Conservation (phyloP, 2,888 invertebrate genomes). For the Hyposoter didymator region DNA sequence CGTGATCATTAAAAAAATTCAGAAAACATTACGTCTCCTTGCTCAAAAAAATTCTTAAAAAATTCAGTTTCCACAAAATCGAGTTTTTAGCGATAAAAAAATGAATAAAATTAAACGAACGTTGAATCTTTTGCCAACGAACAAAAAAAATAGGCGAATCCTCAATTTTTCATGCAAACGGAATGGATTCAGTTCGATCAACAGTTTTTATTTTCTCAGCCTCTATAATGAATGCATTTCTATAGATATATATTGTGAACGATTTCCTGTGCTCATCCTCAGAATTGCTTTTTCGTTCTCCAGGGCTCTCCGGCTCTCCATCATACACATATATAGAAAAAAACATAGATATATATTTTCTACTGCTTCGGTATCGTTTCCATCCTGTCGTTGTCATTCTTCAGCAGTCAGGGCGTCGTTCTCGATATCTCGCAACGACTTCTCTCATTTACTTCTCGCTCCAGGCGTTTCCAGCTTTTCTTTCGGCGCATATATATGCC, state of each 20-base stretch:
- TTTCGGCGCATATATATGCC: neutral
- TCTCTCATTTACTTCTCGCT: slow-evolving; percentile 8
- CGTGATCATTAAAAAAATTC: too few species aligned
- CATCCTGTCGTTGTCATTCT: slow-evolving; percentile 37
- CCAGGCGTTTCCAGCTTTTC: slow-evolving; percentile 4
- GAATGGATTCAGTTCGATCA: neutral
- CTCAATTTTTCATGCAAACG: neutral
- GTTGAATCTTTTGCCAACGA: neutral
- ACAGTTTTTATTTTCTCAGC: neutral
- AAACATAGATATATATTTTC: neutral
- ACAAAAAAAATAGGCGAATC: neutral
- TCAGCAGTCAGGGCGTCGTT: slow-evolving; percentile 25
- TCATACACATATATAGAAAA: neutral
- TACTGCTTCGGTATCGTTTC: slow-evolving; percentile 28
- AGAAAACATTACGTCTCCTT: too few species aligned
- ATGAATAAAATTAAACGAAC: neutral
- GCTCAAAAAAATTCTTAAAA: neutral
- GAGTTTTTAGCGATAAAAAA: neutral
- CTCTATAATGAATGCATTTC: neutral
- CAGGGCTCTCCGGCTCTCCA: too few species aligned
- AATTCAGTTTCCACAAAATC: neutral
- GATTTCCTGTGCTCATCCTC: slow-evolving; percentile 3
- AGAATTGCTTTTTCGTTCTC: slow-evolving; percentile 8
- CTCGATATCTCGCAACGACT: neutral
- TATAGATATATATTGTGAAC: neutral